Percentiles rank a stretch among this genome's conserved stretches.
phyloP scores from a whole-genome alignment of 2,113 vertebrate genomes.

The Ochotona curzoniae region DNA sequence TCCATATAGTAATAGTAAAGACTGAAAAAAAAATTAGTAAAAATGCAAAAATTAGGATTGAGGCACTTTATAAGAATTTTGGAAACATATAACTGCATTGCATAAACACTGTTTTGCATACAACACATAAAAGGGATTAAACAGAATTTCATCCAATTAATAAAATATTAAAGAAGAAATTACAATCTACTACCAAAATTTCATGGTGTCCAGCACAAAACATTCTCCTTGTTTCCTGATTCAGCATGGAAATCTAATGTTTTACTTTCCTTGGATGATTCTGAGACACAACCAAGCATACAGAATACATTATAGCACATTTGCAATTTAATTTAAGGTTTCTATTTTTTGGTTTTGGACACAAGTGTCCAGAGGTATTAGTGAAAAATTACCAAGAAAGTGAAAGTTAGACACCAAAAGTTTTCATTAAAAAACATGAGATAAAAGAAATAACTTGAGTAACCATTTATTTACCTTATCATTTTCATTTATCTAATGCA shows the following conservation, averaged over 20 bases:
- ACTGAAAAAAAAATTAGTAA: not conserved
- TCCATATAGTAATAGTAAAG: not conserved
- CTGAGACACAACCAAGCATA: conserved; percentile 29
- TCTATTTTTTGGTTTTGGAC: not conserved
- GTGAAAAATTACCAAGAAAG: not conserved
- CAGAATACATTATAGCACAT: conserved; percentile 64
- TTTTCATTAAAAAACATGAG: not conserved
- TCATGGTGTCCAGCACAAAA: not conserved
- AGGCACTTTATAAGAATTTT: not conserved
- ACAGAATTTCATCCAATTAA: not conserved
- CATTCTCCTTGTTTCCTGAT: conserved; percentile 40
- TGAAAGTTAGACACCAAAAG: not conserved
- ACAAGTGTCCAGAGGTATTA: not conserved
- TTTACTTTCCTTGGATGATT: conserved; percentile 54
- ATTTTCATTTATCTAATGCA: not conserved
- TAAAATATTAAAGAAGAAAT: conserved; percentile 40
- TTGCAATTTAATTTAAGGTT: conserved; percentile 46
- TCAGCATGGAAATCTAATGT: conserved; percentile 56
- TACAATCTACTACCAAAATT: conserved; percentile 7
- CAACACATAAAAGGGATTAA: not conserved
- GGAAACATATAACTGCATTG: not conserved
- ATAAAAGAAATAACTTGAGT: not conserved
- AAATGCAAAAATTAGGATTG: not conserved
- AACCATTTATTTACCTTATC: not conserved
- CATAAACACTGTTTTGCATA: not conserved